Conservation (phyloP, 2,797 vertebrate species). For the Gallinago stenura region DNA sequence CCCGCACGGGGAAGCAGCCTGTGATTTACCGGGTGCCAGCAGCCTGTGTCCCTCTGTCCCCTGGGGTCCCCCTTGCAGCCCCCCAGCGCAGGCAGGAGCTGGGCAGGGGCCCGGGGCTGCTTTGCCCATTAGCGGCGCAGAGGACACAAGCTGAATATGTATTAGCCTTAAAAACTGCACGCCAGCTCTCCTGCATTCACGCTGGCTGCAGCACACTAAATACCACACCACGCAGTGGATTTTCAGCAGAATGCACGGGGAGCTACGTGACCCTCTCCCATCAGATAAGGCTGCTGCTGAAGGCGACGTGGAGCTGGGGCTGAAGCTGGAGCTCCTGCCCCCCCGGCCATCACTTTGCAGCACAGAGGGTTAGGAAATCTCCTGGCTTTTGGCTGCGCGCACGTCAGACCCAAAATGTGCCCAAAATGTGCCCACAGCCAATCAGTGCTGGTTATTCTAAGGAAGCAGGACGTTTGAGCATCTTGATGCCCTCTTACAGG, state of each 20-base stretch:
- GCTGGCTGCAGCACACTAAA: background rate
- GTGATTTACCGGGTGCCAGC: background rate
- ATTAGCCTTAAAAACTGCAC: background rate
- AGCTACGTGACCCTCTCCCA: background rate
- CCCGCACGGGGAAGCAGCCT: background rate
- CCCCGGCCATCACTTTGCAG: background rate
- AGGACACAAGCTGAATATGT: background rate
- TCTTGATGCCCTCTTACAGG: background rate
- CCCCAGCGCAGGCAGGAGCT: background rate
- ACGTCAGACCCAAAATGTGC: background rate
- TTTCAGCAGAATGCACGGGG: background rate
- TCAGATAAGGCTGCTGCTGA: background rate
- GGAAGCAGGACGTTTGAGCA: background rate
- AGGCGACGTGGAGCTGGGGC: accelerated
- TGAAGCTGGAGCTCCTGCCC: background rate
- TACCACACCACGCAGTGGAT: background rate
- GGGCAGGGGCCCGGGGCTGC: background rate
- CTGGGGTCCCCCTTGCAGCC: background rate
- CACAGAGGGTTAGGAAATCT: background rate
- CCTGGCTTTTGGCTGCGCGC: background rate
- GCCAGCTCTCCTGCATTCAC: background rate
- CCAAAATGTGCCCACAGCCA: background rate
- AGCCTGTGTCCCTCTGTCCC: background rate
- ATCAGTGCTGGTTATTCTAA: background rate
- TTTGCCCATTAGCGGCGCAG: background rate